Evolutionary conservation across 92 coral and sea anemone species (phyloP).

Genomic region (Heliopora coerulea): DNA sequence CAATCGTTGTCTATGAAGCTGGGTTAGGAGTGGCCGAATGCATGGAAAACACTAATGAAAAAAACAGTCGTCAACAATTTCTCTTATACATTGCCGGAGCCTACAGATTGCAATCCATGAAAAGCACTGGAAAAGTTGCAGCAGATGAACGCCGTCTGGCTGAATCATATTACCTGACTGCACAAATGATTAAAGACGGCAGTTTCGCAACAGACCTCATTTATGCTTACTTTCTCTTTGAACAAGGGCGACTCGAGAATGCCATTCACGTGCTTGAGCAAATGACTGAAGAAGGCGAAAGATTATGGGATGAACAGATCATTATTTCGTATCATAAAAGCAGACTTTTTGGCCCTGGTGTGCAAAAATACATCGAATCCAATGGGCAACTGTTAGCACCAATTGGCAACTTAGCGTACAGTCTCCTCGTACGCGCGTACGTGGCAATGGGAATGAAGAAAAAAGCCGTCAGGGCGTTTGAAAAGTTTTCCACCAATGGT

Average conservation of each 20-base stretch:
- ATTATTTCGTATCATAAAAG: neutral
- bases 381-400: constrained; percentile 3
- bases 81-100: constrained; percentile 11
- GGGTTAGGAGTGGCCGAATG: constrained; percentile 11
- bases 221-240: constrained; percentile 17
- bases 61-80: neutral
- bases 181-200: neutral
- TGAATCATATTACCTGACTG: constrained; percentile 4
- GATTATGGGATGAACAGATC: neutral
- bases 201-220: neutral
- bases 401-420: constrained; percentile 6
- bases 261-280: neutral
- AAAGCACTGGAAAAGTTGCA: neutral
- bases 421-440: neutral
- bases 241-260: constrained; percentile 4
- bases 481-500: constrained; percentile 1
- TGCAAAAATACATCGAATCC: constrained; percentile 8
- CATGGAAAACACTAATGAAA: neutral
- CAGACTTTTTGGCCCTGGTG: constrained; percentile 2
- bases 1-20: constrained; percentile 5
- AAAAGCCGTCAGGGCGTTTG: constrained; percentile 25
- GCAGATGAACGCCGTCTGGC: constrained; percentile 1
- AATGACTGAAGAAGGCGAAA: neutral
- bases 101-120: neutral
- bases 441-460: constrained; percentile 16